These are phyloP conservation scores for Drosophila malerkotliana DNA, from an alignment of 1,140 invertebrate species.

Conservation along the genomic window DNA sequence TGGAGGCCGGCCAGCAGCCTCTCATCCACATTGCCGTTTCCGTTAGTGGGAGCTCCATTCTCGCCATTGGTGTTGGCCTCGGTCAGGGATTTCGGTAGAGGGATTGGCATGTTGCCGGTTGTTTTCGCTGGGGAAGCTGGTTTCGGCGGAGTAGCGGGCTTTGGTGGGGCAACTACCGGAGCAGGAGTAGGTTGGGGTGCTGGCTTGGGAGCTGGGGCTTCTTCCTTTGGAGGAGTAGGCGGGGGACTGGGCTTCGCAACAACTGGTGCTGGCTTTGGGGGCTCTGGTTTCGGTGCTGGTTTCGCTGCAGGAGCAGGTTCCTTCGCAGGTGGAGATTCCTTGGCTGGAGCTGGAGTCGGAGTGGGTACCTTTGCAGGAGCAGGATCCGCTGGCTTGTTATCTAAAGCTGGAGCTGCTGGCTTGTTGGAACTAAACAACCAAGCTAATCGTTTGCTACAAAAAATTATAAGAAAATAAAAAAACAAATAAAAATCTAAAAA, in stretches of 20 bases:
- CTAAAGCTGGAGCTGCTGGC: slow-evolving; percentile 61
- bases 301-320: slow-evolving; percentile 39
- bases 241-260: slow-evolving; percentile 34
- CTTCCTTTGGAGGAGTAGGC: slow-evolving; percentile 29
- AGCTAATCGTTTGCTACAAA: slow-evolving; percentile 78
- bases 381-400: slow-evolving; percentile 65
- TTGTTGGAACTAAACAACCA: slow-evolving; percentile 78
- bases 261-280: slow-evolving; percentile 33
- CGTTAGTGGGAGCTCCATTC: neutral
- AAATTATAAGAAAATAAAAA: slow-evolving; percentile 31
- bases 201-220: slow-evolving; percentile 31
- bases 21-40: slow-evolving; percentile 37
- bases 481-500: slow-evolving; percentile 17
- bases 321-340: slow-evolving; percentile 31
- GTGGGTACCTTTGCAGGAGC: slow-evolving; percentile 23
- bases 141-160: slow-evolving; percentile 30
- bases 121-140: slow-evolving; percentile 50
- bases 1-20: slow-evolving; percentile 49
- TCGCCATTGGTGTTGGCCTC: slow-evolving; percentile 63
- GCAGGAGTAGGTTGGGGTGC: slow-evolving; percentile 16
- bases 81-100: slow-evolving; percentile 62
- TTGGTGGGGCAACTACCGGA: slow-evolving; percentile 34
- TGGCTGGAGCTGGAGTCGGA: slow-evolving; percentile 22
- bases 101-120: slow-evolving; percentile 70
- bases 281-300: slow-evolving; percentile 28